Evolutionary conservation across 2,113 vertebrate genomes (phyloP).

Genomic region (Opisthocomus hoazin): DNA sequence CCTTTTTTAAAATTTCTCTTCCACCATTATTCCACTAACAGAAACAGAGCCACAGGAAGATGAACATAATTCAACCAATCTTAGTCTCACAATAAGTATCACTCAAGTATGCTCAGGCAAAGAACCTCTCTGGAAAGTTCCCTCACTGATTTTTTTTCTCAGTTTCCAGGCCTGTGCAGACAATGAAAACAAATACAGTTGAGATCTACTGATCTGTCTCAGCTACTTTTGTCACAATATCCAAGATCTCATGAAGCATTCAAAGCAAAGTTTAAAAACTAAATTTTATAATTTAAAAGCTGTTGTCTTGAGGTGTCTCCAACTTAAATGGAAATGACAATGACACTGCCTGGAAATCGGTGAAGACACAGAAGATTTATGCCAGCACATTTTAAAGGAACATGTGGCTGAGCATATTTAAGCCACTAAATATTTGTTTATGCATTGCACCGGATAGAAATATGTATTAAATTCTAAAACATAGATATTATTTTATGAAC

Average conservation of each 20-base stretch:
- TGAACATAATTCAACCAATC: background rate
- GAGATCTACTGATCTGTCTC: background rate
- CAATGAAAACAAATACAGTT: background rate
- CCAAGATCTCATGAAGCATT: background rate
- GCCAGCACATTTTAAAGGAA: background rate
- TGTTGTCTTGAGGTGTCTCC: background rate
- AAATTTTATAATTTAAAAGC: background rate
- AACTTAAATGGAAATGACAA: background rate
- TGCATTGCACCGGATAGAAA: background rate
- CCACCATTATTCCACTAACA: background rate
- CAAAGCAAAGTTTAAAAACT: background rate
- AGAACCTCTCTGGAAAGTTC: background rate
- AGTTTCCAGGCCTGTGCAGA: background rate
- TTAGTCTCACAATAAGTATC: background rate
- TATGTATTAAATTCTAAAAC: background rate
- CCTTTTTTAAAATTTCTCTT: background rate
- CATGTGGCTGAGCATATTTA: background rate
- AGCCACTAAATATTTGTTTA: background rate
- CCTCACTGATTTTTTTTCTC: background rate
- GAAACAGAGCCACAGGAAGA: background rate
- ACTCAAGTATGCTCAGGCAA: background rate
- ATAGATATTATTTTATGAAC: background rate
- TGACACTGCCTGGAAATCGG: accelerated
- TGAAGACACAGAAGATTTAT: background rate
- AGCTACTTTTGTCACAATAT: background rate